Conservation (phyloP, 2,113 vertebrate species). For the Indicator indicator region DNA sequence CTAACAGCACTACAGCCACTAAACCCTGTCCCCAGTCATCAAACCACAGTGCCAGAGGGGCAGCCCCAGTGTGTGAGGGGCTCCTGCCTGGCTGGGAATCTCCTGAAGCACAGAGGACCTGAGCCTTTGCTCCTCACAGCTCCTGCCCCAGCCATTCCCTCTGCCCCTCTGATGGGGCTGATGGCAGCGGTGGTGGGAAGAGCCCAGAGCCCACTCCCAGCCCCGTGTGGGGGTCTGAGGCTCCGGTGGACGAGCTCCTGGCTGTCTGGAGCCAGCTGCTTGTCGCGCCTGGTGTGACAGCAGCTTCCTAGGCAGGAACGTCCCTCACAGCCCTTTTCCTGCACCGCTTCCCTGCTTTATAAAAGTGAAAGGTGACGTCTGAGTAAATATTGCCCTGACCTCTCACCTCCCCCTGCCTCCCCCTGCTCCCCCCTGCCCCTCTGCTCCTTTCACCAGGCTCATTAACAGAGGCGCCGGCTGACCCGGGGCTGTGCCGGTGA, state of each 20-base stretch:
- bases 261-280: fast-evolving
- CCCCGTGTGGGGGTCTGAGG: fast-evolving
- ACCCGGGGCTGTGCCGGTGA: fast-evolving
- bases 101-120: not conserved
- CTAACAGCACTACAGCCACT: too few species aligned
- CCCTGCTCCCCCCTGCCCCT: not conserved
- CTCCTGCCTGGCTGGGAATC: not conserved
- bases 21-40: too few species aligned
- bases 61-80: fast-evolving
- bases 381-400: constrained; percentile 78
- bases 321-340: constrained; percentile 36
- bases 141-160: not conserved
- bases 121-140: not conserved
- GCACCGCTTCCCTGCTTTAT: constrained; percentile 52
- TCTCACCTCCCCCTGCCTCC: constrained; percentile 62
- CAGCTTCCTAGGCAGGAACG: not conserved
- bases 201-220: not conserved
- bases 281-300: not conserved
- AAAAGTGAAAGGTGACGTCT: constrained; percentile 75
- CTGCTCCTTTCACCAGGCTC: not conserved
- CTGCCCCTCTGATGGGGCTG: not conserved
- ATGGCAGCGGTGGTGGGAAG: not conserved
- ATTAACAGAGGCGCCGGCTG: not conserved
- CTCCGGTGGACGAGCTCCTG: fast-evolving
- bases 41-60: not conserved